These are phyloP conservation scores for Cherax destructor DNA, from an alignment of 1,140 invertebrate species.

Conservation along the genomic window DNA sequence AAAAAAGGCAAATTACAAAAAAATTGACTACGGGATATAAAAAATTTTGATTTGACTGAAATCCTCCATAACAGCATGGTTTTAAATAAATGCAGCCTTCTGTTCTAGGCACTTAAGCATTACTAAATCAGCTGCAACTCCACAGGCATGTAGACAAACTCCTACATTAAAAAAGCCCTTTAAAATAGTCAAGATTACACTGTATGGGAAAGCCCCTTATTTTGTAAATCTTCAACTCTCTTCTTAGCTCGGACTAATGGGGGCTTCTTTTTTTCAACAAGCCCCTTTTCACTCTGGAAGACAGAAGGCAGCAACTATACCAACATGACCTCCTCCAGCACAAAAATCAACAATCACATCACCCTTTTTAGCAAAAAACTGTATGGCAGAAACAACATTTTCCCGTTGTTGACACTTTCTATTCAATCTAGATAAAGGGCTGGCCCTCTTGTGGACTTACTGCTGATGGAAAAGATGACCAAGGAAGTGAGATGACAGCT, in stretches of 20 bases:
- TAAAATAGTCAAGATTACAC: conserved; percentile 82
- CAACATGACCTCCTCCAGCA: conserved; percentile 93
- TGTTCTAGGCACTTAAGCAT: conserved; percentile 87
- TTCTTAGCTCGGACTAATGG: conserved; percentile 84
- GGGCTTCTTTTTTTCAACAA: conserved; percentile 96
- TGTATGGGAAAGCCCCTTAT: conserved; percentile 89
- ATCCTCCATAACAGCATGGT: conserved; percentile 96
- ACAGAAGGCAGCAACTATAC: conserved; percentile 88
- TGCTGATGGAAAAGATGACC: conserved; percentile 25
- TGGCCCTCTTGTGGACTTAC: conserved; percentile 80
- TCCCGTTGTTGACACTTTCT: conserved; percentile 93
- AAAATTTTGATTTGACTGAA: conserved; percentile 84
- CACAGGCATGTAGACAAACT: conserved; percentile 93
- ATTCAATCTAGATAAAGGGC: conserved; percentile 82
- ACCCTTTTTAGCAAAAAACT: conserved; percentile 73
- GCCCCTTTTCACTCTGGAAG: conserved; percentile 79
- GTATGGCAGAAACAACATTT: conserved; percentile 88
- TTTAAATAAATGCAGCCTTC: conserved; percentile 89
- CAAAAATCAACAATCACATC: conserved; percentile 94
- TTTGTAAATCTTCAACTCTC: conserved; percentile 82
- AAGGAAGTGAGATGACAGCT: conserved; percentile 9
- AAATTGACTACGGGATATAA: conserved; percentile 80
- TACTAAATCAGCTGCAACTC: conserved; percentile 94
- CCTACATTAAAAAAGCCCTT: conserved; percentile 85
- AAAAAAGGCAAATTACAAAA: conserved; percentile 81